A percentile compares a stretch with the other conserved stretches of the same genome.
These are phyloP conservation scores for Lysandra bellargus DNA, from an alignment of 2,888 invertebrate genomes.

Conservation along the genomic window DNA sequence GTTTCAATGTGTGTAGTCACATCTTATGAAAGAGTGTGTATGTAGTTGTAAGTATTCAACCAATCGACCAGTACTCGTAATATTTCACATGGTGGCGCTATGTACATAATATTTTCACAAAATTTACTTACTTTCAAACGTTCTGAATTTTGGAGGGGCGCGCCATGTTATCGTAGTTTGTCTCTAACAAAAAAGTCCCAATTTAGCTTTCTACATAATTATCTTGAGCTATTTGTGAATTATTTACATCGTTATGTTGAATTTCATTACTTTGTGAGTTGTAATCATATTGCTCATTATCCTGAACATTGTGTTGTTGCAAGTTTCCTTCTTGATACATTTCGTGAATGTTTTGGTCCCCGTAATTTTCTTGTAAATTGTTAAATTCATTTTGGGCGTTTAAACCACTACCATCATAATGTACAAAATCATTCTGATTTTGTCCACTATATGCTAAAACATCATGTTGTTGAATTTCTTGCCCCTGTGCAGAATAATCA, in stretches of 20 bases:
- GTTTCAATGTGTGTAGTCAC: too few species aligned
- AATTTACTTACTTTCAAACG: too few species aligned
- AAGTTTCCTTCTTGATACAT: background rate
- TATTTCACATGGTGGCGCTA: too few species aligned
- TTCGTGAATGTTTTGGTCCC: background rate
- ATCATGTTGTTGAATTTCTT: slow-evolving; percentile 37
- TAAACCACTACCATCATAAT: background rate
- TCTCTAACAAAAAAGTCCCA: background rate
- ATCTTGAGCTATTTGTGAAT: background rate
- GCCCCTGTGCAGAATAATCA: slow-evolving; percentile 33
- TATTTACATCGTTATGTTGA: background rate
- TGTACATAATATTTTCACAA: too few species aligned
- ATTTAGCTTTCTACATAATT: slow-evolving; percentile 5
- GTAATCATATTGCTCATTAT: slow-evolving; percentile 35
- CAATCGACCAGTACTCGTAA: too few species aligned
- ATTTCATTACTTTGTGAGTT: slow-evolving; percentile 6
- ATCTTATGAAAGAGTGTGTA: too few species aligned
- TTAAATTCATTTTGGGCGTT: background rate
- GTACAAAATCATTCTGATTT: slow-evolving; percentile 36
- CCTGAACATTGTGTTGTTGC: slow-evolving; percentile 34
- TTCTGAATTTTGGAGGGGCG: too few species aligned
- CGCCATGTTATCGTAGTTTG: too few species aligned
- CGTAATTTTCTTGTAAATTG: background rate
- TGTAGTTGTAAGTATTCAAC: too few species aligned
- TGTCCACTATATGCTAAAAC: slow-evolving; percentile 39